Evolutionary conservation across 2,888 invertebrate species (phyloP).

Genomic region (Acrocyrtus sp.): DNA sequence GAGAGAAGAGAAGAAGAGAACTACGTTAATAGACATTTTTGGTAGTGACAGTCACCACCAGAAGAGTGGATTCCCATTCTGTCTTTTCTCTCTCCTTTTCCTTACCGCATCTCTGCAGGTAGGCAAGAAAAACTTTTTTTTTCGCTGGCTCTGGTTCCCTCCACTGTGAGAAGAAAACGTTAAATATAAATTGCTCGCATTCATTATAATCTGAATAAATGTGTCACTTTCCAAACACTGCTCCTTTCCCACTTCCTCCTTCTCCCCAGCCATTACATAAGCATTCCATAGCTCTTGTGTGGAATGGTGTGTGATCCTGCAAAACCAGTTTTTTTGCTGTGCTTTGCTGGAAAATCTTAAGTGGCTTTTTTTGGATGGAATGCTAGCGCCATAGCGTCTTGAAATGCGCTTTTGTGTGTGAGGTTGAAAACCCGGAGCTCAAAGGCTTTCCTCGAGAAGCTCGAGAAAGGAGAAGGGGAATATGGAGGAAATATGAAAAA

Average conservation of each 20-base stretch:
- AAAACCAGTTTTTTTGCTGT: too few relatives aligned
- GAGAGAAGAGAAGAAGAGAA: not conserved
- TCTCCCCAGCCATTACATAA: too few relatives aligned
- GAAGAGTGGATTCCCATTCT: slow-evolving; percentile 28
- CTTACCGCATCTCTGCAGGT: not conserved
- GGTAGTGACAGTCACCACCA: slow-evolving; percentile 15
- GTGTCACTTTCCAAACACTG: slow-evolving; percentile 52
- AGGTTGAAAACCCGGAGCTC: too few relatives aligned
- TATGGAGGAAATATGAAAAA: slow-evolving; percentile 10
- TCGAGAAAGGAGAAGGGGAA: not conserved
- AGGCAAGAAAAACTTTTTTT: not conserved
- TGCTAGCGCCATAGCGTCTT: too few relatives aligned
- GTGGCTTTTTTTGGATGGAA: too few relatives aligned
- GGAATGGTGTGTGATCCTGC: too few relatives aligned
- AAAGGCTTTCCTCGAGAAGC: too few relatives aligned
- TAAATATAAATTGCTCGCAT: slow-evolving; percentile 55
- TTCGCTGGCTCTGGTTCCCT: not conserved
- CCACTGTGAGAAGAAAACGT: slow-evolving; percentile 35
- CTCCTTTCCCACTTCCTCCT: too few relatives aligned
- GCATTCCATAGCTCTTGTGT: too few relatives aligned
- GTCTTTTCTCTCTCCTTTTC: slow-evolving; percentile 6
- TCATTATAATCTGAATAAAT: slow-evolving; percentile 57
- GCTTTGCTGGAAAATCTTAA: too few relatives aligned
- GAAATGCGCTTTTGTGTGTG: too few relatives aligned
- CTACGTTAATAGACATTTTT: slow-evolving; percentile 33